Base-by-base conservation (phyloP, 2,797 vertebrate species). In the Micrastur ruficollis region DNA sequence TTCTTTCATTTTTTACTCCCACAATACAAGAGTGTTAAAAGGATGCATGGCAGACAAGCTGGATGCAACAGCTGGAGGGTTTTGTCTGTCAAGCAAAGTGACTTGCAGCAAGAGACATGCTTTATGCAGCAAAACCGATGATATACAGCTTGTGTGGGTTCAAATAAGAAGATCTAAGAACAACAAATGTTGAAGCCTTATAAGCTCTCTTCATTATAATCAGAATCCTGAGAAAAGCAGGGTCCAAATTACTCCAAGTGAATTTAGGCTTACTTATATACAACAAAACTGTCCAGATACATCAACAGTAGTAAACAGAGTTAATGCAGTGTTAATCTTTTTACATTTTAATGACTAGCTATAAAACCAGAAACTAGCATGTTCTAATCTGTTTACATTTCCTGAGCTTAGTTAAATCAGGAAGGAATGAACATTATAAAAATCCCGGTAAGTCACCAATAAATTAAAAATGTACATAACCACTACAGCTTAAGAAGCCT, bases 361-460 rank as follows among this genome's bases (percentile, higher is more conserved):
- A 94, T 94, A 93, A 97, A 97, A 97, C 32, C 83, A 97, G 90
- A 96, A 95, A 95, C 73, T 85, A 93, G 89, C 89, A 61, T 90
- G 84, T 93, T 92, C 68, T 94, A 94, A 95, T 96, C 94, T 95
- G 92, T 97, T 97, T 96, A 96, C 85, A 96, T 95, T 97, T 97
- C 97, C 95, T 96, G 96, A 97, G 96, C 93, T 97, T 94, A 95
- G 96, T 95, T 93, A 97, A 94, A 96, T 84, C 86, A 95, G 86
- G 92, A 87, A 91, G 95, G 93, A 97, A 97, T 95, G 92, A 95
- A 93, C 49, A 59, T 90, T 96, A 95, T 83, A 90, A 93, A 94
- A 95, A 67, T 93, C 89, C 92, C 2, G 0, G 70, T 84, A 89
- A 93, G 90, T 84, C 96, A 95, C 89, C 87, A 97, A 92, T 95